These are phyloP conservation scores for Sandelia bainsii DNA, from an alignment of 2,797 vertebrate species.

Conservation along the genomic window DNA sequence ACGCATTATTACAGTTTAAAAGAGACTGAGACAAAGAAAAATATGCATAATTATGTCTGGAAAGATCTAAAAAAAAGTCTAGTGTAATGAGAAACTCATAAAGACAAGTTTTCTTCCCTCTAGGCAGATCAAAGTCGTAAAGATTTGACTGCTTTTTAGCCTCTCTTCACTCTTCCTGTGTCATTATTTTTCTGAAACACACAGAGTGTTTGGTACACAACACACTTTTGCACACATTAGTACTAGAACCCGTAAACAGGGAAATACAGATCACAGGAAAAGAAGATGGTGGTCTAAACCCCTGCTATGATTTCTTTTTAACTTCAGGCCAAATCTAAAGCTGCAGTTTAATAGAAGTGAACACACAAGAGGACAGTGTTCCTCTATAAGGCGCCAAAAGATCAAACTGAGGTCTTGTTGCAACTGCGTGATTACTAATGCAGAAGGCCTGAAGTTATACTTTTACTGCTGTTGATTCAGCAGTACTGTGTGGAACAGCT, in stretches of 20 bases:
- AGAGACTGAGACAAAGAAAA: slow-evolving; percentile 16
- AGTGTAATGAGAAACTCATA: slow-evolving; percentile 39
- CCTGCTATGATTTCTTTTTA: slow-evolving; percentile 62
- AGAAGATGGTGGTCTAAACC: slow-evolving; percentile 43
- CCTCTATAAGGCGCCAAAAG: slow-evolving; percentile 28
- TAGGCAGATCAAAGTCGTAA: slow-evolving; percentile 43
- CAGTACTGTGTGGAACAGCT: slow-evolving; percentile 42
- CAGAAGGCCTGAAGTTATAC: slow-evolving; percentile 57
- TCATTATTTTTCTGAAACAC: slow-evolving; percentile 29
- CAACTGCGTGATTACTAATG: slow-evolving; percentile 58
- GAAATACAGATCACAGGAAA: slow-evolving; percentile 39
- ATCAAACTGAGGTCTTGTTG: slow-evolving; percentile 64
- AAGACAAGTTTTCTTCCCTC: slow-evolving; percentile 27
- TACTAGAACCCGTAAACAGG: slow-evolving; percentile 22
- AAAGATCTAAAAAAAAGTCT: slow-evolving; percentile 24
- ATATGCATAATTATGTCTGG: slow-evolving; percentile 16
- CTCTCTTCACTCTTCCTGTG: slow-evolving; percentile 15
- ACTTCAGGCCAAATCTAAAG: slow-evolving; percentile 60
- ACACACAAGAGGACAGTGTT: slow-evolving; percentile 45
- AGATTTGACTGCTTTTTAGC: slow-evolving; percentile 33
- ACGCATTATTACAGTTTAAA: slow-evolving; percentile 18
- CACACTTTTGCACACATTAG: slow-evolving; percentile 21
- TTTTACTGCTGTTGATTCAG: slow-evolving; percentile 62
- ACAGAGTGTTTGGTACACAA: slow-evolving; percentile 20
- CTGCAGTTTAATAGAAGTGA: slow-evolving; percentile 61